These are phyloP conservation scores for Tiaroga cobitis DNA, from an alignment of 2,797 vertebrate species.

Conservation along the genomic window DNA sequence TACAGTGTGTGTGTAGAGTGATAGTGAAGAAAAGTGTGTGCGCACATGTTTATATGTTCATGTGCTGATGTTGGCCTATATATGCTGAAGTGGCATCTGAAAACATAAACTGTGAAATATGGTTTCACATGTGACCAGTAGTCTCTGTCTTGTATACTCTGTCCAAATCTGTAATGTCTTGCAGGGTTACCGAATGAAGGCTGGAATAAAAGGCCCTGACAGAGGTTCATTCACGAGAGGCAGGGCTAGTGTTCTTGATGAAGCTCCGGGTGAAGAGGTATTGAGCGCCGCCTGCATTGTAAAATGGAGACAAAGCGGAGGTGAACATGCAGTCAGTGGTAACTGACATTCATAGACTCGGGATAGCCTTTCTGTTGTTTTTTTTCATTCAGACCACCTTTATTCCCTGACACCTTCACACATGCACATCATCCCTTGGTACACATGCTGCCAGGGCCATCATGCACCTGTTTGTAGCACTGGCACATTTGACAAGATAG, in stretches of 20 bases:
- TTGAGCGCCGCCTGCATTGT: constrained; percentile 53
- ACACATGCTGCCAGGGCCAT: constrained; percentile 7
- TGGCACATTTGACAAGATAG: neutral
- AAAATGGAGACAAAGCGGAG: constrained; percentile 56
- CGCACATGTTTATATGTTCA: neutral
- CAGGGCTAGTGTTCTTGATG: constrained; percentile 52
- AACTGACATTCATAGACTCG: constrained; percentile 44
- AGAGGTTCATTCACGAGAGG: constrained; percentile 47
- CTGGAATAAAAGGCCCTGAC: constrained; percentile 53
- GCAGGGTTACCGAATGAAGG: constrained; percentile 46
- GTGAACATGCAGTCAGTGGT: constrained; percentile 41
- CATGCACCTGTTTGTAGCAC: neutral
- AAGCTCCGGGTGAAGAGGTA: constrained; percentile 45
- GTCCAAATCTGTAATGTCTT: constrained; percentile 43
- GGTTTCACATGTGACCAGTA: neutral
- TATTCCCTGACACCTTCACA: neutral
- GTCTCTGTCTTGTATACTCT: constrained; percentile 36
- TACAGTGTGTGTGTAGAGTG: constrained; percentile 28
- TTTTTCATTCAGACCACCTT: constrained; percentile 19
- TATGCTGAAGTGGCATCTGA: constrained; percentile 24
- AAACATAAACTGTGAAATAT: constrained; percentile 34
- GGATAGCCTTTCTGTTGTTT: constrained; percentile 20
- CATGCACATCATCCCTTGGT: neutral
- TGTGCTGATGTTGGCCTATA: constrained; percentile 25
- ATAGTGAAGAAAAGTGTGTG: constrained; percentile 24